These are phyloP conservation scores for Cephus sareptanus DNA, from an alignment of 2,888 invertebrate species.

Conservation along the genomic window DNA sequence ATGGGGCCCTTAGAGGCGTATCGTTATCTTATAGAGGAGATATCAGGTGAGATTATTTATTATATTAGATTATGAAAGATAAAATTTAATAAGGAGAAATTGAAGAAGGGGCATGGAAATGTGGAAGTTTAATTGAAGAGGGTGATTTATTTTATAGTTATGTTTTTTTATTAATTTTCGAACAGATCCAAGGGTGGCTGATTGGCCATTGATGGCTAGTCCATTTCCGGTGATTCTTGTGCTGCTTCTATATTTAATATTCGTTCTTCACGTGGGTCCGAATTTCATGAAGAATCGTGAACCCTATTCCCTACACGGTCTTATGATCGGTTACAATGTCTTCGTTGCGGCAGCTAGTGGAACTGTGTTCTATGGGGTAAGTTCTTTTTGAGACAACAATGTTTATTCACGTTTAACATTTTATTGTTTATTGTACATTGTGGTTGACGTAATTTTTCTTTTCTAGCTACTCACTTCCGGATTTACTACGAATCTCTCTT, in stretches of 20 bases:
- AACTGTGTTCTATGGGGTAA: constrained; percentile 78
- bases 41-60: constrained; percentile 47
- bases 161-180: neutral
- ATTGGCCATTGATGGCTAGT: constrained; percentile 56
- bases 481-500: constrained; percentile 72
- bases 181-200: constrained; percentile 58
- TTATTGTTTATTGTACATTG: neutral
- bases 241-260: constrained; percentile 47
- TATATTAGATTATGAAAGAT: neutral
- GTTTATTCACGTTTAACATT: neutral
- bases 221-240: constrained; percentile 51
- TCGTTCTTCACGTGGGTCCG: constrained; percentile 55
- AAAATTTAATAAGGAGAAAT: neutral
- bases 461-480: constrained; percentile 74
- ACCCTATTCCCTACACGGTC: constrained; percentile 48
- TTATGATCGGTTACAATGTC: constrained; percentile 57
- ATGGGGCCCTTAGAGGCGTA: constrained; percentile 53
- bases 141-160: neutral
- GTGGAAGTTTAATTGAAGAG: neutral
- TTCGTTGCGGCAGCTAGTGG: constrained; percentile 73
- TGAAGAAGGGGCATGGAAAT: neutral
- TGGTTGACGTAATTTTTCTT: neutral
- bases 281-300: constrained; percentile 52
- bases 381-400: constrained; percentile 39
- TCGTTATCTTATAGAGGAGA: constrained; percentile 55